Evolutionary conservation across 1,140 invertebrate species (phyloP), one percentile per base, ranked within the genome.

Genomic region (Spodoptera litura): DNA sequence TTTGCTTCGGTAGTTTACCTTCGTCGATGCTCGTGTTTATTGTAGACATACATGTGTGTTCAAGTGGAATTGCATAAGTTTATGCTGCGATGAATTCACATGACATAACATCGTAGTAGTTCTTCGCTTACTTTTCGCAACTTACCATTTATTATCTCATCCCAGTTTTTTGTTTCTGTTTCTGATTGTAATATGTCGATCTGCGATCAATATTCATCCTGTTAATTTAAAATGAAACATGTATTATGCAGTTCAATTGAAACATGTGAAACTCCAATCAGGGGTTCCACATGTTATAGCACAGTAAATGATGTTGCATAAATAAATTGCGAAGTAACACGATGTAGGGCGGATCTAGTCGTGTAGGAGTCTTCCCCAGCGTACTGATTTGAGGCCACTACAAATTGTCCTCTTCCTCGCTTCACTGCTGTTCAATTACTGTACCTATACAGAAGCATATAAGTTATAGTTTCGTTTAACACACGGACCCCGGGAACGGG

Each of bases 341-440:
- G 80, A 83, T 78, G 84, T 88, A 81, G 88, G 87, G 84, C 85
- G 87, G 88, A 91, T 92, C 89, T 88, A 84, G 66, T 53, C 68
- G 87, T 83, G 91, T 91, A 89, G 91, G 91, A 89, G 83, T 88
- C 87, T 91, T 90, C 92, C 92, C 91, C 89, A 91, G 79, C 85
- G 88, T 85, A 89, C 84, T 90, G 91, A 92, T 94, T 94, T 94
- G 93, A 94, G 93, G 93, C 90, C 93, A 91, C 84, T 83, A 85
- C 88, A 93, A 94, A 93, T 93, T 91, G 93, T 88, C 80, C 85
- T 86, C 91, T 91, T 94, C 93, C 93, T 93, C 87, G 79, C 87
- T 61, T 52, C 73, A 80, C 79, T 74, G 81, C 82, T 83, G 81
- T 73, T 62, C 80, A 78, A 93, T 90, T 89, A 92, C 89, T 90